Evolutionary conservation across 2,888 invertebrate species (phyloP), one percentile per base, ranked within the genome.

Genomic region (Leptothorax acervorum): DNA sequence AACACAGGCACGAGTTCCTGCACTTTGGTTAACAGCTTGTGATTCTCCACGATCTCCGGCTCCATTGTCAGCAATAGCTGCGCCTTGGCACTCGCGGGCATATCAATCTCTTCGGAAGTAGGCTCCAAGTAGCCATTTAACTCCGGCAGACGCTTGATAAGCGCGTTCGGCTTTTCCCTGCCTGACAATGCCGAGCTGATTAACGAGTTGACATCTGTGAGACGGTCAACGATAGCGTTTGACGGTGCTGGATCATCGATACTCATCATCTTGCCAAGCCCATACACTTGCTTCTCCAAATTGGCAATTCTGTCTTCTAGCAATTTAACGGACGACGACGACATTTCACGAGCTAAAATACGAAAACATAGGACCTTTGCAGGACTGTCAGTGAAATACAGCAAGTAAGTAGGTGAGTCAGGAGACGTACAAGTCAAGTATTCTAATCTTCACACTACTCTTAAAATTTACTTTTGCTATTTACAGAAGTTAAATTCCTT

Each of bases 151-250:
- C 95, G 93, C 87, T 95, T 94, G 63, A 95, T 92, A 60, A 95
- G 94, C 0, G 93, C 91, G 65, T 95, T 95, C 28, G 95, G 94
- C 28, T 95, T 95, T 85, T 96, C 95, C 62, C 96, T 94, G 75
- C 96, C 95, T 84, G 95, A 95, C 28, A 96, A 88, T 1, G 96
- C 95, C 9, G 96, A 95, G 4, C 95, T 94, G 45, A 96, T 95
- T 90, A 96, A 94, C 1, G 95, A 95, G 87, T 96, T 95, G 1
- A 95, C 95, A 90, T 95, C 95, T 23, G 95, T 57, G 12, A 96
- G 93, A 82, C 94, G 94, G 85, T 96, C 95, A 0, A 95, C 92
- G 15, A 96, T 92, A n/a, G 94, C 91, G 85, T 88, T 93, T 85
- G 94, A 93, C 11, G 92, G 92, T 68, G 92, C 89, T 23, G 90